Base-by-base conservation (phyloP, 2,888 invertebrate species). In the Synanthedon andrenaeformis region DNA sequence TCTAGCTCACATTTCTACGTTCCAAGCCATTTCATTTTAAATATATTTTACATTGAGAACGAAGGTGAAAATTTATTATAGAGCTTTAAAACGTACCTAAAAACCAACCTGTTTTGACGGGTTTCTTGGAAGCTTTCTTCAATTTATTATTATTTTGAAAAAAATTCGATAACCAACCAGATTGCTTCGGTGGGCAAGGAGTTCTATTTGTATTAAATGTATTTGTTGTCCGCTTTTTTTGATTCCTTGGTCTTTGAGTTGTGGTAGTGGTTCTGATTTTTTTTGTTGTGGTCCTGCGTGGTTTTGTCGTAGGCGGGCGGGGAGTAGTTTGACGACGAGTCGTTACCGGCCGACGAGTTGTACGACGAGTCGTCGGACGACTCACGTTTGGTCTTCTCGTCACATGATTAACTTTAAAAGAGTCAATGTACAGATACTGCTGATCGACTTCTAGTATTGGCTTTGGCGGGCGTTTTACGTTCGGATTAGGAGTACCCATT, bases 41-140 rank as follows among this genome's bases (percentile, higher is more conserved):
- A 35, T 35, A 5, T 35, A 35, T 35, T 35, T 35, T 10, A 35
- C 1, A 5, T 35, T 35, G 2, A 35, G 10, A 10, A 35, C 35
- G 35, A 35, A 35, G 35, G 8, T 35, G 8, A 35, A 35, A 35
- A 35, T 35, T 35, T 1, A 10, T 28, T 28, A 28, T 28, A 28
- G 6, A 28, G 28, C 6, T 11, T 11, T 42, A 5, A 55, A 60
- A 79, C 78, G 61, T 70, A 81, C 79, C 79, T 78, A 71, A 58
- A 64, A 79, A 81, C 86, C 75, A 83, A 80, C 79, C 80, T 78
- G 82, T 63, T 67, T 78, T 79, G 56, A 59, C 65, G 60, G 82
- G 76, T 56, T 72, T 77, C 56, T 67, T 71, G 0, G 72, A 62
- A 10, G 70, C 60, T 56, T 70, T 80, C 55, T 79, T 77, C 13